A percentile compares a stretch with the other conserved stretches of the same genome.
Evolutionary conservation across 2,113 vertebrate species (phyloP).

Genomic region (Telmatochromis bifrenatus): DNA sequence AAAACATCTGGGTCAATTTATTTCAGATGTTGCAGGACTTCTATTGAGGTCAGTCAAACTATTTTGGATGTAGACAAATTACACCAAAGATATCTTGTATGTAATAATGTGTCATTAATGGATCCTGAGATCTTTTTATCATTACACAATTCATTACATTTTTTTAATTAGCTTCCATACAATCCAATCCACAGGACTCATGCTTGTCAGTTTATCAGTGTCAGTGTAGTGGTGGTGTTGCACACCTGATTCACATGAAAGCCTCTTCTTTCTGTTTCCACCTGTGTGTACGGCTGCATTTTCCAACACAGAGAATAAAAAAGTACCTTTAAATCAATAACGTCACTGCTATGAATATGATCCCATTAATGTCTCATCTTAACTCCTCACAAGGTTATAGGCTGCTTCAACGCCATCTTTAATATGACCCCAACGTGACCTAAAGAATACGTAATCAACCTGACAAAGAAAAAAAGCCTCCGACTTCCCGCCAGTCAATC

Average conservation of each 20-base stretch:
- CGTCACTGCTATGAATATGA: background rate
- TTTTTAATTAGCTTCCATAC: background rate
- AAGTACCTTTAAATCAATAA: background rate
- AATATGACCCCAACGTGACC: background rate
- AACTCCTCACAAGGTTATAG: background rate
- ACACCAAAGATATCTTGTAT: background rate
- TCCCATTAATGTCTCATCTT: background rate
- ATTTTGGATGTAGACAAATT: background rate
- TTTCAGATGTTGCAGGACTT: background rate
- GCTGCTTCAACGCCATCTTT: background rate
- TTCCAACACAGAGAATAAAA: background rate
- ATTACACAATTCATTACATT: background rate
- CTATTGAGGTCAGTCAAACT: background rate
- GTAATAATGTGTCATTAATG: background rate
- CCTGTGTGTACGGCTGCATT: background rate
- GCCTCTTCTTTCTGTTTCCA: background rate
- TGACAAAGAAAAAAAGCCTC: background rate
- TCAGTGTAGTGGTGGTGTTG: background rate
- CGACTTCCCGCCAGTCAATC: background rate
- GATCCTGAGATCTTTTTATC: background rate
- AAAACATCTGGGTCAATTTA: background rate
- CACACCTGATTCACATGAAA: background rate
- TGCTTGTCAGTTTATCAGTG: background rate
- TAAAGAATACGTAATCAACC: background rate
- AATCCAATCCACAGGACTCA: background rate